Percentiles rank a stretch among this genome's conserved stretches.
Evolutionary conservation across 2,113 vertebrate species (phyloP).

Genomic region (Genyomyrus donnyi): DNA sequence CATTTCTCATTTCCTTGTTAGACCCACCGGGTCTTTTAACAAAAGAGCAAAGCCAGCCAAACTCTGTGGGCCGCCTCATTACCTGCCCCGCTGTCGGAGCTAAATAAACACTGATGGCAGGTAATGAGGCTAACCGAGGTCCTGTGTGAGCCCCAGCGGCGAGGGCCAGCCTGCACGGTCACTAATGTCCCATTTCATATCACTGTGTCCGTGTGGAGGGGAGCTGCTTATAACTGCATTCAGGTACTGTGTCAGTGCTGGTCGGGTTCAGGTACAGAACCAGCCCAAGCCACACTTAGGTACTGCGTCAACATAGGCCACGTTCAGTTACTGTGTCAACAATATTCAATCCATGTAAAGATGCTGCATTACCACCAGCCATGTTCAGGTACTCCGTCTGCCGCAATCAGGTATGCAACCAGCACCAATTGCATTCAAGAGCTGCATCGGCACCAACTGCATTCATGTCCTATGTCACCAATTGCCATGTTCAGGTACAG

Average conservation of each 20-base stretch:
- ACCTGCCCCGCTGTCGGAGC: conserved; percentile 8
- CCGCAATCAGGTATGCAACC: background rate
- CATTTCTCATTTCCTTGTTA: conserved; percentile 18
- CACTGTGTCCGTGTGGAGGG: background rate
- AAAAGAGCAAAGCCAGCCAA: conserved; percentile 3
- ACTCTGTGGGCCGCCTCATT: conserved; percentile 5
- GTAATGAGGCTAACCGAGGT: conserved; percentile 16
- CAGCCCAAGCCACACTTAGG: background rate
- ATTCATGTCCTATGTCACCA: background rate
- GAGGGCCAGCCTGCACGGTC: background rate
- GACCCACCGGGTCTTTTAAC: background rate
- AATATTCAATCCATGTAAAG: background rate
- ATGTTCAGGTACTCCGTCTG: background rate
- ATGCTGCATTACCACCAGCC: background rate
- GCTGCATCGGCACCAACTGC: too few species aligned
- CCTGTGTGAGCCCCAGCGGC: background rate
- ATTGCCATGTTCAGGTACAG: background rate
- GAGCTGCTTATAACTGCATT: background rate
- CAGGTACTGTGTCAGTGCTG: background rate
- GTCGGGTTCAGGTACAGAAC: background rate
- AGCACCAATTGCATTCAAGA: background rate
- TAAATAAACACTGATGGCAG: conserved; percentile 15
- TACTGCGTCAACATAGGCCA: background rate
- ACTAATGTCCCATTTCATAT: background rate
- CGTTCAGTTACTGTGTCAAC: background rate